Evolutionary conservation across 2,888 invertebrate genomes (phyloP).

Genomic region (Macrophya annulata): DNA sequence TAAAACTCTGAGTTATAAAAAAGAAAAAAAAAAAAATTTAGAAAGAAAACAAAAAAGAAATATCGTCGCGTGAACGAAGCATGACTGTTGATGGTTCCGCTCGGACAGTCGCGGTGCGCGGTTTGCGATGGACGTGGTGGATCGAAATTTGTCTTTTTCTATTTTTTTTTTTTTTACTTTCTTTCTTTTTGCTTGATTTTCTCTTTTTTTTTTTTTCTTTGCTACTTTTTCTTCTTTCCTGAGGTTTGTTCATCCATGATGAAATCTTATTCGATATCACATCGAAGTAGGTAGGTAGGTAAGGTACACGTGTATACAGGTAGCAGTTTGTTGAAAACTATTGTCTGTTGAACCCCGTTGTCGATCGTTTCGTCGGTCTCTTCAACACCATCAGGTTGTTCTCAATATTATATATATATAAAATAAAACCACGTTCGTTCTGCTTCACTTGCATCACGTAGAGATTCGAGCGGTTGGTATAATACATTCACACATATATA

Average conservation of each 20-base stretch:
- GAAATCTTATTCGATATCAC: conserved; percentile 18
- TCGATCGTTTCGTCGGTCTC: neutral
- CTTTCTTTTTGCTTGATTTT: neutral
- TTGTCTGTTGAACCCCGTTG: conserved; percentile 9
- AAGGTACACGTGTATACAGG: neutral
- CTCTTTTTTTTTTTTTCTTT: neutral
- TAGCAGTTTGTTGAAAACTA: conserved; percentile 6
- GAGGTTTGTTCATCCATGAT: conserved; percentile 49
- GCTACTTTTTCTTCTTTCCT: neutral
- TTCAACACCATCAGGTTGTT: no score
- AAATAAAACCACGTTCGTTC: conserved; percentile 60
- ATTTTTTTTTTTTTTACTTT: neutral
- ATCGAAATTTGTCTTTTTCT: neutral
- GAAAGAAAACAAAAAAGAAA: no score
- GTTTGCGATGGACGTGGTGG: neutral
- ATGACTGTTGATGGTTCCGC: conserved; percentile 40
- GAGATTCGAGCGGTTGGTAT: conserved; percentile 53
- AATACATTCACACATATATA: no score
- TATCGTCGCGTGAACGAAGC: conserved; percentile 14
- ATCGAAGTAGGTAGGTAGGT: neutral
- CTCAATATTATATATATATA: neutral
- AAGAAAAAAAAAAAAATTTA: neutral
- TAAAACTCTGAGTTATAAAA: neutral
- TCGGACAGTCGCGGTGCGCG: conserved; percentile 12
- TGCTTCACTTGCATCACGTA: conserved; percentile 68